Base-by-base conservation (phyloP, 2,888 invertebrate species). In the Cantharis nigra region DNA sequence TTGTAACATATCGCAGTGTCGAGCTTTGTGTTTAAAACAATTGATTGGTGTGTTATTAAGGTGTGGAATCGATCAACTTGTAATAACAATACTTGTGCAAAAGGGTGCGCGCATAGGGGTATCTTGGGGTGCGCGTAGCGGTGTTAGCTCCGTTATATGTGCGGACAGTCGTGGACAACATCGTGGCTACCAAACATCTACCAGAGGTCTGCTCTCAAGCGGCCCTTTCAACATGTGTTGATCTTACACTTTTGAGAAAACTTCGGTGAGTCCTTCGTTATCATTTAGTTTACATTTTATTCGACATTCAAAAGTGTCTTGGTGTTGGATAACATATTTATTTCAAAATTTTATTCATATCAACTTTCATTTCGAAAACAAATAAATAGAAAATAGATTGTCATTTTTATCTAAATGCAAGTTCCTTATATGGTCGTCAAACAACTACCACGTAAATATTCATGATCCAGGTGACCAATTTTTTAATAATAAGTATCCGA, bases 171-270 rank as follows among this genome's bases (percentile, higher is more conserved):
- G 85, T 84, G 85, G 85, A 84, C 85, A 83, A 82, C 88, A 88
- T 86, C 85, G 88, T 88, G 88, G 88, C 88, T 87, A 86, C 87
- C 85, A 87, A 87, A 87, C 87, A 87, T 85, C 85, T 87, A 75
- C 87, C 85, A 85, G 87, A 87, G 88, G 87, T 88, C 86, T 87
- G 87, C 87, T 86, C 86, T 82, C 84, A 84, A 85, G 87, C 87
- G 87, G 86, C 86, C 85, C 86, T 87, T 82, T 85, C 85, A 85
- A 85, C 87, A 87, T 87, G 87, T 87, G 87, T 87, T 88, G 87
- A 88, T 86, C 85, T 87, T 79, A 84, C 85, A 78, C 82, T 87
- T 80, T 85, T 87, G 83, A 85, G 86, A 79, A 87, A 87, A 81
- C 82, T 87, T 83, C 88, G 88, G 88, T 88, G 87, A 88, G 88